Evolutionary conservation across 2,888 invertebrate species (phyloP).

Genomic region (Lacanobia oleracea): DNA sequence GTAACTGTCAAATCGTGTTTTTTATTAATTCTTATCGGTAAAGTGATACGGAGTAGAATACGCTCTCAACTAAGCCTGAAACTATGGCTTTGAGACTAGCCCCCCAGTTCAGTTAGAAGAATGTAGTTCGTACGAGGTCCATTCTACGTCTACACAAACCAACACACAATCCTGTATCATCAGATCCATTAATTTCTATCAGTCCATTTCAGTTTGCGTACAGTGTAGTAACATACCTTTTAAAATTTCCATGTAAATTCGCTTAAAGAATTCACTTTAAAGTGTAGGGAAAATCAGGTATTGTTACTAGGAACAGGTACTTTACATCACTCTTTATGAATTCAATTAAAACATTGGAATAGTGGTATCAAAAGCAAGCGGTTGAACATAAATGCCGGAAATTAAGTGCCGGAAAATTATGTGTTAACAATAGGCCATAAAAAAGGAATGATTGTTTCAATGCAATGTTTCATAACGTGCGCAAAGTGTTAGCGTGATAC

Average conservation of each 20-base stretch:
- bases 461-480: slow-evolving; percentile 10
- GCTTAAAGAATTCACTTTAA: slow-evolving; percentile 5
- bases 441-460: slow-evolving; percentile 57
- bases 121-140: slow-evolving; percentile 22
- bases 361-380: slow-evolving; percentile 29
- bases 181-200: slow-evolving; percentile 73
- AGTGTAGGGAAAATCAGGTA: slow-evolving; percentile 16
- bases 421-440: slow-evolving; percentile 28
- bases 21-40: too few species aligned
- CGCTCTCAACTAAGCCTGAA: too few species aligned
- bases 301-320: slow-evolving; percentile 39
- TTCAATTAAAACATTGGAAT: slow-evolving; percentile 28
- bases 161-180: slow-evolving; percentile 58
- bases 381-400: slow-evolving; percentile 37
- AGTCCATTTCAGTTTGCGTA: slow-evolving; percentile 63
- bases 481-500: slow-evolving; percentile 3
- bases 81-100: too few species aligned
- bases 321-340: slow-evolving; percentile 31
- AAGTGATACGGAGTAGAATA: too few species aligned
- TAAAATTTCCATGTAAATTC: slow-evolving; percentile 18
- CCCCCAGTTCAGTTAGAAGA: slow-evolving; percentile 11
- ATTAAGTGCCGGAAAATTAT: slow-evolving; percentile 27
- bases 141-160: slow-evolving; percentile 34
- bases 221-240: slow-evolving; percentile 27
- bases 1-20: too few species aligned